Evolutionary conservation across 2,797 vertebrate genomes (phyloP), one percentile per base, ranked within the genome.

Genomic region (Rhynchotus rufescens): DNA sequence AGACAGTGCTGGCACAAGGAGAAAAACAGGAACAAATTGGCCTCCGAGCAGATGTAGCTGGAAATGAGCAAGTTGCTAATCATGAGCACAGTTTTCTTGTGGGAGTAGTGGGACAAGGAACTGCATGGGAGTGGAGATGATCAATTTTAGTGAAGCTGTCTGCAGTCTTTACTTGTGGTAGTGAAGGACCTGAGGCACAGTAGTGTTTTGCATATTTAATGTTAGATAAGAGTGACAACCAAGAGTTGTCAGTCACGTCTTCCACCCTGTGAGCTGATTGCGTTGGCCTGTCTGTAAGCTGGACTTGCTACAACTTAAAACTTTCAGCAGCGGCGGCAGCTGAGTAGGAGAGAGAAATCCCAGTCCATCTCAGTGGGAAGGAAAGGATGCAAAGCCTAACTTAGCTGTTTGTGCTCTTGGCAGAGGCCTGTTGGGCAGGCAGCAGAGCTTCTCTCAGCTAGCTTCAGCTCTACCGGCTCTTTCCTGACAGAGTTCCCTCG

Each of bases 31-130:
- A 79, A 34, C 36, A 89, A 77, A 77, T 42, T 81, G 30, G 49
- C 15, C 44, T 86, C 84, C 66, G 40, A 89, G 52, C 36, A 79
- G 64, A 73, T 47, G 57, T 42, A 92, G 57, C 47, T 89, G 74
- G 66, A 94, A 89, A 89, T 80, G 52, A 88, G 38, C 62, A 80
- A 14, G 42, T 84, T 86, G 90, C 71, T 89, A 81, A 44, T 86
- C 36, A 15, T 75, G 66, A 93, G 51, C 21, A 65, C 81, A 64
- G 21, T 38, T n/a, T 69, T 87, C 45, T 61, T 82, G 49, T 91
- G 56, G 64, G 87, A 80, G 61, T 57, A 86, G 32, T 52, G 61
- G 67, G 15, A 88, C n/a, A 67, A 89, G 57, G 88, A 92, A 51
- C n/a, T 69, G 79, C n/a, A 30, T 64, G 30, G 77, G 47, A 91